phyloP scores from a whole-genome alignment of 2,113 vertebrate genomes.

The Raphicerus campestris region DNA sequence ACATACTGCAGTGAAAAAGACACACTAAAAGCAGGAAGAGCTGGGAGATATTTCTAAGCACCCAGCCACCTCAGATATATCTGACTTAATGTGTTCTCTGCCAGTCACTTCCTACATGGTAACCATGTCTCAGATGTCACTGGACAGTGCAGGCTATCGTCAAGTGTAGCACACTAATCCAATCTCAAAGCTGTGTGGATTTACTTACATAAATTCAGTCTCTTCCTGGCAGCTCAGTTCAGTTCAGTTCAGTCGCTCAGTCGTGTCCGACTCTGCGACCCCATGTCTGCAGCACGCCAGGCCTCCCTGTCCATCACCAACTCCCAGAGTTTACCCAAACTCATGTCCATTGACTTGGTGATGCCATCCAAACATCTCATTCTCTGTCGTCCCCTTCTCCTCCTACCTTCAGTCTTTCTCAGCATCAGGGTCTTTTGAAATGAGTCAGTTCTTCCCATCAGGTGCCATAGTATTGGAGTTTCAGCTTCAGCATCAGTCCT shows the following conservation, averaged over 20 bases:
- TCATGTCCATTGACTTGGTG: not conserved
- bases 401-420: not conserved
- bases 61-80: not conserved
- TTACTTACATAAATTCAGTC: not conserved
- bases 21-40: not conserved
- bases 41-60: not conserved
- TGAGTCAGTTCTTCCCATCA: not conserved
- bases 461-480: not conserved
- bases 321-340: not conserved
- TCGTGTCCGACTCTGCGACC: fast-evolving
- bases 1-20: not conserved
- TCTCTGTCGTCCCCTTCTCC: fast-evolving
- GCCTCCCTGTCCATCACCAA: not conserved
- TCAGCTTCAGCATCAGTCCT: not conserved
- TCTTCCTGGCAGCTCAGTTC: not conserved
- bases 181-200: not conserved
- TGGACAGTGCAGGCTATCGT: not conserved
- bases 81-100: too few species aligned
- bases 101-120: not conserved
- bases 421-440: not conserved
- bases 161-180: not conserved
- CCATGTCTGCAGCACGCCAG: not conserved
- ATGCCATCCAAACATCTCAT: not conserved
- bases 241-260: not conserved
- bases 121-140: not conserved